Evolutionary conservation across 2,888 invertebrate species (phyloP).

Genomic region (Gnatocerus cornutus): DNA sequence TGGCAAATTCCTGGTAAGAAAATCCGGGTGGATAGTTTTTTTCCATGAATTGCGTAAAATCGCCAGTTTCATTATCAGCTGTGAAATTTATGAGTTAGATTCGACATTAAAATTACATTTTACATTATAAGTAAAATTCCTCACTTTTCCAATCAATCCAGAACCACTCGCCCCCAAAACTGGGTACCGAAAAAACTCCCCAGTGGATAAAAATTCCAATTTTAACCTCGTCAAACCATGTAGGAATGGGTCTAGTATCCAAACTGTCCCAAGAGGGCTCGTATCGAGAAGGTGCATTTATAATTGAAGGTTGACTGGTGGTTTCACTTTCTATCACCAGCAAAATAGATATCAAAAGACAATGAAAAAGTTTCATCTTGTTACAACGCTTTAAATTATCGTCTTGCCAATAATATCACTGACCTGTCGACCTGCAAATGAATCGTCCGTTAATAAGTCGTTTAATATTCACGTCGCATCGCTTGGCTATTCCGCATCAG

Average conservation of each 20-base stretch:
- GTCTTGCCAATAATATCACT: neutral
- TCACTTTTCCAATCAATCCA: slow-evolving; percentile 88
- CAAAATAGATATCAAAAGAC: neutral
- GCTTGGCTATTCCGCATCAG: too few relatives aligned
- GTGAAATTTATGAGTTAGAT: neutral
- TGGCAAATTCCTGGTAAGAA: slow-evolving; percentile 94
- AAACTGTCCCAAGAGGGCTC: slow-evolving; percentile 88
- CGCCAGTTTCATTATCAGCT: slow-evolving; percentile 1
- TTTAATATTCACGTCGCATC: neutral
- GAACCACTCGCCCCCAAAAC: slow-evolving; percentile 93
- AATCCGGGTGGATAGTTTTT: slow-evolving; percentile 88
- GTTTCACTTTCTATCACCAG: neutral
- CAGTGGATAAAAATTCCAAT: slow-evolving; percentile 95
- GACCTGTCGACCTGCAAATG: slow-evolving; percentile 4
- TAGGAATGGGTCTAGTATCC: slow-evolving; percentile 86
- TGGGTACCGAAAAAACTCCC: slow-evolving; percentile 94
- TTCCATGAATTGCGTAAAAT: slow-evolving; percentile 78
- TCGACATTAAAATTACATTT: too few relatives aligned
- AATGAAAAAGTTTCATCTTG: slow-evolving; percentile 2
- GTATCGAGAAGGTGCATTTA: slow-evolving; percentile 68
- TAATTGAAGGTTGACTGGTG: neutral
- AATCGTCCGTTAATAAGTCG: neutral
- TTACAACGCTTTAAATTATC: neutral
- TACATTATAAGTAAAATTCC: too few relatives aligned
- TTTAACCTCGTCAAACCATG: slow-evolving; percentile 93